These are phyloP conservation scores for Hephaestus fuliginosus DNA, from an alignment of 2,797 vertebrate species.

Conservation along the genomic window DNA sequence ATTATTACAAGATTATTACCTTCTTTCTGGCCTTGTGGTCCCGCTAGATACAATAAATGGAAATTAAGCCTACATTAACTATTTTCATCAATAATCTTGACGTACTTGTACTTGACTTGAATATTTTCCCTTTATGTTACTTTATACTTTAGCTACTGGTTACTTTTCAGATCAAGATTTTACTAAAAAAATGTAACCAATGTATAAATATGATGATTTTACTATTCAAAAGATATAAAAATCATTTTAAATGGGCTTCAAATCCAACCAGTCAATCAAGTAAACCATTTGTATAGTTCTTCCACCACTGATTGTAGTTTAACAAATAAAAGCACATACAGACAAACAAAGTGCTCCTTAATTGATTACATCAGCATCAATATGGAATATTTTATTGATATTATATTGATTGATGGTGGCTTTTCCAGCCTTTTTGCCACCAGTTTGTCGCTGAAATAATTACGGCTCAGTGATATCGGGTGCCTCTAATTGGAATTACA, in stretches of 20 bases:
- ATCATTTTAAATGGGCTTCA: no score
- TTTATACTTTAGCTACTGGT: no score
- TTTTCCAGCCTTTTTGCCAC: not conserved
- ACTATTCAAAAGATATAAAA: no score
- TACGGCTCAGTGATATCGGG: not conserved
- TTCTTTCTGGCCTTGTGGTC: not conserved
- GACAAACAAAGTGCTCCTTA: not conserved
- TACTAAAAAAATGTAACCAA: no score
- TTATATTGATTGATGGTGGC: not conserved
- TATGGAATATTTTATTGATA: not conserved
- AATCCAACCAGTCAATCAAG: no score
- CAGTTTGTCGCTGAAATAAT: slow-evolving; percentile 8
- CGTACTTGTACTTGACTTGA: no score
- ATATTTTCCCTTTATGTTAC: no score
- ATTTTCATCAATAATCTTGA: no score
- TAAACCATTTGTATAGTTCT: no score
- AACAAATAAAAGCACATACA: not conserved
- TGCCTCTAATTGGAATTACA: slow-evolving; percentile 5
- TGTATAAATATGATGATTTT: no score
- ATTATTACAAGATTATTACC: no score
- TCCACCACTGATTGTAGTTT: not conserved
- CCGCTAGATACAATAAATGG: not conserved
- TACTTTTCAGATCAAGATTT: no score
- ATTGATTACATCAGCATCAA: not conserved
- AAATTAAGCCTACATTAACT: not conserved